Conservation (phyloP, 1,140 invertebrate species). For the Ditylenchus dipsaci region DNA sequence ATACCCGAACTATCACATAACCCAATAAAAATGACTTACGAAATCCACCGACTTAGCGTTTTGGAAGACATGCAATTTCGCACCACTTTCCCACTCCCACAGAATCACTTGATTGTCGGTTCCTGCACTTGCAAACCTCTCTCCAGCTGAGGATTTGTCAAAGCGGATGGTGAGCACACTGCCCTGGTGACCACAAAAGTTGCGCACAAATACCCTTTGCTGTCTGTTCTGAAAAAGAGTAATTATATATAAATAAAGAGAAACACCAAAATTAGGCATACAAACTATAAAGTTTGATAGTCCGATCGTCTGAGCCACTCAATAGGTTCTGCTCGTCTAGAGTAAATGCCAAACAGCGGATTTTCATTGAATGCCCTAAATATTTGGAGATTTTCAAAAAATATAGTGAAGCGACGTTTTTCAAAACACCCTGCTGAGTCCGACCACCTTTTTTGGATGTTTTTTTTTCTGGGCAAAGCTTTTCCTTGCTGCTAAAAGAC, state of each 20-base stretch:
- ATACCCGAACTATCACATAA: no score
- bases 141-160: background rate
- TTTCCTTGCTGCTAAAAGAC: no score
- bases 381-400: no score
- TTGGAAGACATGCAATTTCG: conserved; percentile 1
- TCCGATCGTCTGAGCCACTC: conserved; percentile 7
- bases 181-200: conserved; percentile 4
- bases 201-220: background rate
- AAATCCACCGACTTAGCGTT: background rate
- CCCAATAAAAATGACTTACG: background rate
- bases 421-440: no score
- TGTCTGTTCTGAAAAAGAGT: conserved; percentile 2
- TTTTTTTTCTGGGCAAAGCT: no score
- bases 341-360: background rate
- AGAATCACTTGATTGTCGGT: background rate
- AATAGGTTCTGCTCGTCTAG: background rate
- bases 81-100: background rate
- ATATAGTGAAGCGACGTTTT: no score
- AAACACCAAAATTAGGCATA: background rate
- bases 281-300: conserved; percentile 2
- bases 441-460: no score
- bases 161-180: background rate
- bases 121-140: conserved; percentile 2
- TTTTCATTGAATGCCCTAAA: conserved; percentile 8
- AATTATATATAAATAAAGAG: background rate